These are phyloP conservation scores for Brachylomia viminalis DNA, from an alignment of 2,888 invertebrate genomes.

Conservation along the genomic window DNA sequence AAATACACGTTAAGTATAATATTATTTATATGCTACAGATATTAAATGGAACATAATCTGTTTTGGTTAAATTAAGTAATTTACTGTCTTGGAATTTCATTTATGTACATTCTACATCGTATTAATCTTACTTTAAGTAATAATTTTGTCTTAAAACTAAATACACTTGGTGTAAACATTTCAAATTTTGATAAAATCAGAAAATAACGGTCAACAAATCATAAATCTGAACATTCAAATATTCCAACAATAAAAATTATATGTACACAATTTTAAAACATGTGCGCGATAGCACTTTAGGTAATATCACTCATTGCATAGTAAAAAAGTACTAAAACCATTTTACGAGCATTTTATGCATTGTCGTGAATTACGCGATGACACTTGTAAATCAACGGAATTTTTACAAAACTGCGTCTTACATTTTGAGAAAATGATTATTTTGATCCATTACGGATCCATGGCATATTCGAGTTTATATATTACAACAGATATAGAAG, in stretches of 20 bases:
- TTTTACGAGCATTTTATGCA: conserved; percentile 63
- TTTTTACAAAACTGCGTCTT: conserved; percentile 22
- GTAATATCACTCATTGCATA: conserved; percentile 57
- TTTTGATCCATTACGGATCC: conserved; percentile 17
- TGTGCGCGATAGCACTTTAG: conserved; percentile 35
- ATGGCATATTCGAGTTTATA: conserved; percentile 26
- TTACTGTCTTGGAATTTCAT: conserved; percentile 42
- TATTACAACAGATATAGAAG: conserved; percentile 53
- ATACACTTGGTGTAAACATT: conserved; percentile 65
- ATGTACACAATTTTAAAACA: conserved; percentile 41
- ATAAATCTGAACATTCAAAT: conserved; percentile 39
- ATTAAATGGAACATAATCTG: conserved; percentile 54
- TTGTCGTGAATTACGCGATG: conserved; percentile 48
- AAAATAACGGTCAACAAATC: conserved; percentile 27
- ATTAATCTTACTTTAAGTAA: conserved; percentile 54
- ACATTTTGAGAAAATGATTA: conserved; percentile 13
- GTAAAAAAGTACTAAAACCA: conserved; percentile 52
- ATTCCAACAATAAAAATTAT: conserved; percentile 46
- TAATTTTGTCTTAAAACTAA: conserved; percentile 57
- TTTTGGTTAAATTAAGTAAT: conserved; percentile 43
- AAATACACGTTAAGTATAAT: conserved; percentile 70
- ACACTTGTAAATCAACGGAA: conserved; percentile 49
- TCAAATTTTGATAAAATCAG: conserved; percentile 19
- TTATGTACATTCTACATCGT: conserved; percentile 71
- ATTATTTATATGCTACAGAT: conserved; percentile 59